These are phyloP conservation scores for Eulemur mongoz DNA, from an alignment of 2,797 vertebrate genomes.

Conservation along the genomic window DNA sequence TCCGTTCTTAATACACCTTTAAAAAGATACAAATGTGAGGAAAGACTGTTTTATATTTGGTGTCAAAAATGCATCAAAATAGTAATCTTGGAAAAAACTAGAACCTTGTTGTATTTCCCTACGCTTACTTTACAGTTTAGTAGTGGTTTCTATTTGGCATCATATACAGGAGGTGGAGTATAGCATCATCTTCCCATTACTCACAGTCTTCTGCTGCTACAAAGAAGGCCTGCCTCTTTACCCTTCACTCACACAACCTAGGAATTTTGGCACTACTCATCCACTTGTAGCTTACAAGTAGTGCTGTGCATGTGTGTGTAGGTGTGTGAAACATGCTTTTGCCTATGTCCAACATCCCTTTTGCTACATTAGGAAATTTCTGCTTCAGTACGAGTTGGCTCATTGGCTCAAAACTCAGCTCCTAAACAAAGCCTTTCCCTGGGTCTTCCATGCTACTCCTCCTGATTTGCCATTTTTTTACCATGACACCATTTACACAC, in stretches of 20 bases:
- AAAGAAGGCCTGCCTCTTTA: neutral
- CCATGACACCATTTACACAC: too few species aligned
- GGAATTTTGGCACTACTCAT: neutral
- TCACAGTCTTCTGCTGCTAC: neutral
- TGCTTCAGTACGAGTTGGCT: neutral
- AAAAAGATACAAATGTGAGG: neutral
- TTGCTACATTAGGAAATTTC: neutral
- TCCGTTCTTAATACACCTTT: neutral
- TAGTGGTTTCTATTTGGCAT: neutral
- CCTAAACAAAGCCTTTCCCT: neutral
- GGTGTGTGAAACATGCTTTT: neutral
- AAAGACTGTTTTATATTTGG: neutral
- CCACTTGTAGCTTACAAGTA: neutral
- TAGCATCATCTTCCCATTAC: neutral
- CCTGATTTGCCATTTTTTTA: neutral
- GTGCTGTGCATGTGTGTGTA: neutral
- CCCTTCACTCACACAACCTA: neutral
- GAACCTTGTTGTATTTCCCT: neutral
- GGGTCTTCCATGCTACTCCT: neutral
- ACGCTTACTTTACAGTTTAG: neutral
- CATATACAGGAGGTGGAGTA: neutral
- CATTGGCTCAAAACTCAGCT: neutral
- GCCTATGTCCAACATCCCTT: neutral
- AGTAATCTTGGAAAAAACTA: neutral
- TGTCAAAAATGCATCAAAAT: neutral